These are phyloP conservation scores for Danaus chrysippus DNA, from an alignment of 2,888 invertebrate genomes.

Conservation along the genomic window DNA sequence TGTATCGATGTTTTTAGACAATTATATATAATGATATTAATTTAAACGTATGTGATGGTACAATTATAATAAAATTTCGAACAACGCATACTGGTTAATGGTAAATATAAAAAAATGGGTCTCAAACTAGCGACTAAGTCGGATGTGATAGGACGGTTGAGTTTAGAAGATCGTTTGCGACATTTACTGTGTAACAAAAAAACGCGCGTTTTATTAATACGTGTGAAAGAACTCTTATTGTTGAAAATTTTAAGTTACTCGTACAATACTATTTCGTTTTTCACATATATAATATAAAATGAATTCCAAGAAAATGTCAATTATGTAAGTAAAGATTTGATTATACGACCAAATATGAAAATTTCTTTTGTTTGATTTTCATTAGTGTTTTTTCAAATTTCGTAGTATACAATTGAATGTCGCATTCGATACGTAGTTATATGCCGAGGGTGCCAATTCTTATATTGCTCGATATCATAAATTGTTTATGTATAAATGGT, in stretches of 20 bases:
- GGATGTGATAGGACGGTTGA: constrained; percentile 44
- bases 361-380: neutral
- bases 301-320: too few relatives aligned
- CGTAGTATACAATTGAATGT: constrained; percentile 32
- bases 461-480: constrained; percentile 36
- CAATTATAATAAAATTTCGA: constrained; percentile 14
- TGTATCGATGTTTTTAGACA: neutral
- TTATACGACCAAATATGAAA: too few relatives aligned
- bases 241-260: neutral
- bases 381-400: neutral
- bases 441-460: constrained; percentile 50
- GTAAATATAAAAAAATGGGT: constrained; percentile 48
- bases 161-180: constrained; percentile 30
- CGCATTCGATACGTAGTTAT: constrained; percentile 37
- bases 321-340: too few relatives aligned
- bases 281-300: too few relatives aligned
- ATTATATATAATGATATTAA: neutral
- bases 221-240: neutral
- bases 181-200: constrained; percentile 20
- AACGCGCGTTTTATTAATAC: neutral
- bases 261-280: neutral
- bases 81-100: constrained; percentile 20
- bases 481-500: constrained; percentile 17
- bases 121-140: constrained; percentile 59
- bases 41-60: constrained; percentile 27